phyloP scores from a whole-genome alignment of 2,888 invertebrate genomes.

The Tenthredo notha region DNA sequence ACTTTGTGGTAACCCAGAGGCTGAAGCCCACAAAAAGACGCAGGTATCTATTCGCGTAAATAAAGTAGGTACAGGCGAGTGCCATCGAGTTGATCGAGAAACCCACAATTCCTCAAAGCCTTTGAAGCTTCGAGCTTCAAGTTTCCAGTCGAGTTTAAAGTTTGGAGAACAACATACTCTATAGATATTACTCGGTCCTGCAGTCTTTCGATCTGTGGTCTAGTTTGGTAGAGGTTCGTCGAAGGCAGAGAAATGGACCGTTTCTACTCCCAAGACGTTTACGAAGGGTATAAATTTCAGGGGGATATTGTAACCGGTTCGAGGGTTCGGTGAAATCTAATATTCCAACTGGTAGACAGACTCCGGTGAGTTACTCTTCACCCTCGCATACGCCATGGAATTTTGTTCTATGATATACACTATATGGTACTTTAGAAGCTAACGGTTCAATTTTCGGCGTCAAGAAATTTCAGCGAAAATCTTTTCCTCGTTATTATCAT shows the following conservation, averaged over 20 bases:
- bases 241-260: conserved; percentile 4
- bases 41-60: conserved; percentile 10
- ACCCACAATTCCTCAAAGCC: conserved; percentile 25
- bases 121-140: not conserved
- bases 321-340: conserved; percentile 31
- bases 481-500: not conserved
- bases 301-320: conserved; percentile 21
- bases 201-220: conserved; percentile 18
- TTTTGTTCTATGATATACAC: not conserved
- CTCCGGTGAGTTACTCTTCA: not conserved
- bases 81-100: conserved; percentile 6
- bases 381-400: not conserved
- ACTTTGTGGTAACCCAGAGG: conserved; percentile 2
- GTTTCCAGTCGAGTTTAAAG: conserved; percentile 4
- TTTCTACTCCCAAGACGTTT: not conserved
- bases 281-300: conserved; percentile 37
- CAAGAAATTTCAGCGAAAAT: conserved; percentile 7
- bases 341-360: conserved; percentile 26
- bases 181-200: not conserved
- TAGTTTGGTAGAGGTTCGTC: not conserved
- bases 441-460: conserved; percentile 24
- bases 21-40: conserved; percentile 23
- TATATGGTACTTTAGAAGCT: not conserved
- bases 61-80: not conserved
- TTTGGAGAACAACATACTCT: conserved; percentile 17